phyloP scores from a whole-genome alignment of 2,888 invertebrate genomes.

The Mesorhabditis belari region DNA sequence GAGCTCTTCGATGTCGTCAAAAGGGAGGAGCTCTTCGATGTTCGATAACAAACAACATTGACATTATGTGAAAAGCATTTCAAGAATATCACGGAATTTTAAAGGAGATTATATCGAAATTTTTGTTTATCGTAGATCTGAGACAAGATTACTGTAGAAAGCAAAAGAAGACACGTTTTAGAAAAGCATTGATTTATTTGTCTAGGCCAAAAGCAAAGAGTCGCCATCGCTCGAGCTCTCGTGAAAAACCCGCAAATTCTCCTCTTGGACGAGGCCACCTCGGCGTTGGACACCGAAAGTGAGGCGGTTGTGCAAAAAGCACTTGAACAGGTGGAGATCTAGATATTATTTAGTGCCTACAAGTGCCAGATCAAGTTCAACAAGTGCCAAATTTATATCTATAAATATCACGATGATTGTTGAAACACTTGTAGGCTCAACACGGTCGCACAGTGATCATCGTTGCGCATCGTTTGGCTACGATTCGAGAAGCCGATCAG shows the following conservation, averaged over 20 bases:
- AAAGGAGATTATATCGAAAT: too few species aligned
- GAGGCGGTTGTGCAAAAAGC: background rate
- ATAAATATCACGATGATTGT: conserved; percentile 28
- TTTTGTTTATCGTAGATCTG: too few species aligned
- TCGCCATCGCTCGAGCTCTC: background rate
- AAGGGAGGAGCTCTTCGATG: too few species aligned
- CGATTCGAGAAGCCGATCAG: conserved; percentile 58
- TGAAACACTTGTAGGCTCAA: conserved; percentile 50
- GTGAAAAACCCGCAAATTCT: background rate
- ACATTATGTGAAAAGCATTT: too few species aligned
- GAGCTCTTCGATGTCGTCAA: too few species aligned
- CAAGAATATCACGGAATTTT: too few species aligned
- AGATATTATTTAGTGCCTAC: too few species aligned
- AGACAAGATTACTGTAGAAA: too few species aligned
- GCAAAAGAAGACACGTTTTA: too few species aligned
- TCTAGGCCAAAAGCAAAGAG: background rate
- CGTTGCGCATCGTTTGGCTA: conserved; percentile 59
- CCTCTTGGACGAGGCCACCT: background rate
- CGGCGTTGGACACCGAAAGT: background rate
- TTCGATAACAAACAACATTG: too few species aligned
- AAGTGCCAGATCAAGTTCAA: too few species aligned
- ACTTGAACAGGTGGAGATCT: background rate
- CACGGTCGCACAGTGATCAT: conserved; percentile 57
- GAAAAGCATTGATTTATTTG: background rate
- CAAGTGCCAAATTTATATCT: too few species aligned